These are phyloP conservation scores for Avahi laniger DNA, from an alignment of 2,797 vertebrate genomes.

Conservation along the genomic window DNA sequence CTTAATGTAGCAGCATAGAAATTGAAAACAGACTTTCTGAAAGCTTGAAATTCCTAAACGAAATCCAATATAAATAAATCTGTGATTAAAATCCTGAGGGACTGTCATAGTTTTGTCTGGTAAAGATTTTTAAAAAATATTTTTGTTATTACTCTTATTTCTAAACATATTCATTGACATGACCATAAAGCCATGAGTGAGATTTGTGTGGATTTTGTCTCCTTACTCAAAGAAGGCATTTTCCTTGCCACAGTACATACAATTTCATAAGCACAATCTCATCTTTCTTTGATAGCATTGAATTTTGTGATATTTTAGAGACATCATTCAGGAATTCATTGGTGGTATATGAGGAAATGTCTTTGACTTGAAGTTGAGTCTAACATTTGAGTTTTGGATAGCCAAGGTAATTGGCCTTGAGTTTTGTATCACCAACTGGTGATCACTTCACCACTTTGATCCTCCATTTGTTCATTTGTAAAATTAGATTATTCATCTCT, in stretches of 20 bases:
- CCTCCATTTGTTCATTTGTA: neutral
- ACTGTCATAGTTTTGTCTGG: neutral
- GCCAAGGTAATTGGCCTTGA: neutral
- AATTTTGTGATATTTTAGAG: constrained; percentile 25
- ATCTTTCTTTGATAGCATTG: neutral
- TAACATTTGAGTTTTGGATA: neutral
- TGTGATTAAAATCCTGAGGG: neutral
- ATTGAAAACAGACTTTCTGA: neutral
- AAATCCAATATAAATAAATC: constrained; percentile 10
- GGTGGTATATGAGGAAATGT: neutral
- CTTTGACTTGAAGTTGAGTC: neutral
- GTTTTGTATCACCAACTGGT: neutral
- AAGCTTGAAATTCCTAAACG: constrained; percentile 11
- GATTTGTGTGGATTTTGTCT: neutral
- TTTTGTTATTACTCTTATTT: neutral
- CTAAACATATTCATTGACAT: neutral
- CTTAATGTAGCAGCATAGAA: neutral
- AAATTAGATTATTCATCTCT: neutral
- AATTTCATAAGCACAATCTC: neutral
- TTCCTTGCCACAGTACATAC: neutral
- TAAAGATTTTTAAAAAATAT: too few relatives aligned
- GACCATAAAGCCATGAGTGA: neutral
- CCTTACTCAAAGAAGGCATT: neutral
- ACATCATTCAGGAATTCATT: neutral
- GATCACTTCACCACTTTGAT: neutral